These are phyloP conservation scores for Macroglossus sobrinus DNA, from an alignment of 2,113 vertebrate species.

Conservation along the genomic window DNA sequence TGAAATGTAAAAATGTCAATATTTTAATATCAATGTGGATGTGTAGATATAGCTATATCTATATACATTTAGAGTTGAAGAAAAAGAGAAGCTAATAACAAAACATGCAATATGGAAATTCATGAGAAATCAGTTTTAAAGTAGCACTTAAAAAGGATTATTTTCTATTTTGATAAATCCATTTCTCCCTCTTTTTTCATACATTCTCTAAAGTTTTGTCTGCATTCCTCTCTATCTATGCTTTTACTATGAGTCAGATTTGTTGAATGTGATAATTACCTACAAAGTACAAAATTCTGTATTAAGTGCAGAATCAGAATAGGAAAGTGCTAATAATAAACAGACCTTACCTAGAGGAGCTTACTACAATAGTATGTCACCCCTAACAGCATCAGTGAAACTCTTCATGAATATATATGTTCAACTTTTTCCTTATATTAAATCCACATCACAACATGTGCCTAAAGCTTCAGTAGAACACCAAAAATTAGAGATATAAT, in stretches of 20 bases:
- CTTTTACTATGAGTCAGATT: not conserved
- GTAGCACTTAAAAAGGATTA: not conserved
- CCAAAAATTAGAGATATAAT: not conserved
- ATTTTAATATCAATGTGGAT: not conserved
- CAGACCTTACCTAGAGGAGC: not conserved
- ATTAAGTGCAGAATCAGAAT: not conserved
- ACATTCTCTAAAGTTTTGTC: not conserved
- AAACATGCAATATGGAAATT: not conserved
- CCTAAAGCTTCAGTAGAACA: not conserved
- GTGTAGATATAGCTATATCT: not conserved
- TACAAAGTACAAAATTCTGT: not conserved
- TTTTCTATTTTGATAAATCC: not conserved
- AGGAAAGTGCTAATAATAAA: not conserved
- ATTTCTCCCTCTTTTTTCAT: not conserved
- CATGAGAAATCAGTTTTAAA: not conserved
- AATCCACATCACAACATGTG: not conserved
- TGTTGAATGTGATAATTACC: not conserved
- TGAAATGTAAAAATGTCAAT: not conserved
- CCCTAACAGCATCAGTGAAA: not conserved
- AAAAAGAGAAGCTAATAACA: not conserved
- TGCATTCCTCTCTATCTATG: not conserved
- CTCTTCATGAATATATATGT: not conserved
- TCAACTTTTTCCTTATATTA: not conserved
- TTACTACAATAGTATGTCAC: no score
- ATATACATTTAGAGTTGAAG: not conserved